Percentiles rank a stretch among this genome's conserved stretches.
Evolutionary conservation across 2,888 invertebrate genomes (phyloP).

Genomic region (Ceraclea dissimilis): DNA sequence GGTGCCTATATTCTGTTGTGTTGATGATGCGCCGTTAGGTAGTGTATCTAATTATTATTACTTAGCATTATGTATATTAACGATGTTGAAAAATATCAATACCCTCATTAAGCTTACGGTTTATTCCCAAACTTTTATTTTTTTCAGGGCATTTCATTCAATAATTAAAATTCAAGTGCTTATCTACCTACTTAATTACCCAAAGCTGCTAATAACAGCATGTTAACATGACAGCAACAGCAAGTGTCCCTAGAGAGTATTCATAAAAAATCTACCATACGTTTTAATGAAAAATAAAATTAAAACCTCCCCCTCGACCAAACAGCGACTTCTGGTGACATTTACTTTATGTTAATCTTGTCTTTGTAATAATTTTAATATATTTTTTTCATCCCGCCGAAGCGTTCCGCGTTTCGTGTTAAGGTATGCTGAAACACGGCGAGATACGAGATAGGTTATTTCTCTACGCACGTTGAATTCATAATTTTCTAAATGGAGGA

Average conservation of each 20-base stretch:
- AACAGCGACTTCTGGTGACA: not conserved
- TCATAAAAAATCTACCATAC: not conserved
- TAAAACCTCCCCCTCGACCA: not conserved
- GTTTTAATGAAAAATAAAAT: not conserved
- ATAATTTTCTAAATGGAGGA: constrained; percentile 11
- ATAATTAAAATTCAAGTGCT: not conserved
- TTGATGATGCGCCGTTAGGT: too few relatives aligned
- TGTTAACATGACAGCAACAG: not conserved
- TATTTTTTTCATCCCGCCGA: not conserved
- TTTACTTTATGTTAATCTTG: constrained; percentile 1
- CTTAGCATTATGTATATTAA: too few relatives aligned
- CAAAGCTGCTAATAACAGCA: not conserved
- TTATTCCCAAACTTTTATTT: too few relatives aligned
- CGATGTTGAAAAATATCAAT: too few relatives aligned
- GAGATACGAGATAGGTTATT: not conserved
- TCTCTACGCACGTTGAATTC: constrained; percentile 6
- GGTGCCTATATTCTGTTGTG: too few relatives aligned
- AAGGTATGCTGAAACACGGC: not conserved
- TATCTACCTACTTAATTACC: not conserved
- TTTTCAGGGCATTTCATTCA: too few relatives aligned
- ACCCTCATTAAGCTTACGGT: too few relatives aligned
- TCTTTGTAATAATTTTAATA: not conserved
- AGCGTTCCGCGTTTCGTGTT: not conserved
- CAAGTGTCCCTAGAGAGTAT: too few relatives aligned
- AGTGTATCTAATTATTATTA: too few relatives aligned